A percentile compares a stretch with the other conserved stretches of the same genome.
Conservation (phyloP, 2,113 vertebrate genomes). For the Pyxicephalus adspersus region DNA sequence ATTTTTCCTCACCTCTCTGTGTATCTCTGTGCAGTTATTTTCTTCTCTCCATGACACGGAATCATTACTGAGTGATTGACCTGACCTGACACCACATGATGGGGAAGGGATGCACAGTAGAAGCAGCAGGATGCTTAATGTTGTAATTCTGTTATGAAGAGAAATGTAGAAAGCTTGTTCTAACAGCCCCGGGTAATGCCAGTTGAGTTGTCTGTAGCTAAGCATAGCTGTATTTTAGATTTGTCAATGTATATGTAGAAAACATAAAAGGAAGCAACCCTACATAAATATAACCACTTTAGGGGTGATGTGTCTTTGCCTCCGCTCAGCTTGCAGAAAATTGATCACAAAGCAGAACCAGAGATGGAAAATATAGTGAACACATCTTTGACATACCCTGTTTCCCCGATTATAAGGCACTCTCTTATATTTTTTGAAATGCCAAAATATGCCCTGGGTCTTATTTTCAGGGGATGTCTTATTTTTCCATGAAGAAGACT, state of each 20-base stretch:
- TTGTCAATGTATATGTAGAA: not conserved
- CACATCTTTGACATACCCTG: too few species aligned
- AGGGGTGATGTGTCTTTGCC: too few species aligned
- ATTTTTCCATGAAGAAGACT: too few species aligned
- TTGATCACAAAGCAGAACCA: too few species aligned
- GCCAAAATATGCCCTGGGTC: too few species aligned
- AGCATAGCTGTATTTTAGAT: not conserved
- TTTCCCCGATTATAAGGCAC: too few species aligned
- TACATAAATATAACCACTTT: too few species aligned
- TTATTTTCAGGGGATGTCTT: too few species aligned
- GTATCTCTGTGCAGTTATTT: not conserved
- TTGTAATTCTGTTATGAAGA: conserved; percentile 12
- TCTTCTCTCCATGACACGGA: conserved; percentile 15
- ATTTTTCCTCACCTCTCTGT: conserved; percentile 23
- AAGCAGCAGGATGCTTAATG: conserved; percentile 4
- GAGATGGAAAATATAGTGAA: too few species aligned
- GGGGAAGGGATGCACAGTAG: not conserved
- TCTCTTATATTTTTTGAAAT: too few species aligned
- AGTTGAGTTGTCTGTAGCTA: not conserved
- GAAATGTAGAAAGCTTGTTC: not conserved
- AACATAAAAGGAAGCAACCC: too few species aligned
- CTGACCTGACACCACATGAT: conserved; percentile 6
- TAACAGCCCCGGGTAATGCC: conserved; percentile 8
- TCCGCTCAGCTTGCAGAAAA: too few species aligned
- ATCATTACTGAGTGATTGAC: conserved; percentile 38